phyloP scores from a whole-genome alignment of 2,113 vertebrate species.

The Hippocampus zosterae region DNA sequence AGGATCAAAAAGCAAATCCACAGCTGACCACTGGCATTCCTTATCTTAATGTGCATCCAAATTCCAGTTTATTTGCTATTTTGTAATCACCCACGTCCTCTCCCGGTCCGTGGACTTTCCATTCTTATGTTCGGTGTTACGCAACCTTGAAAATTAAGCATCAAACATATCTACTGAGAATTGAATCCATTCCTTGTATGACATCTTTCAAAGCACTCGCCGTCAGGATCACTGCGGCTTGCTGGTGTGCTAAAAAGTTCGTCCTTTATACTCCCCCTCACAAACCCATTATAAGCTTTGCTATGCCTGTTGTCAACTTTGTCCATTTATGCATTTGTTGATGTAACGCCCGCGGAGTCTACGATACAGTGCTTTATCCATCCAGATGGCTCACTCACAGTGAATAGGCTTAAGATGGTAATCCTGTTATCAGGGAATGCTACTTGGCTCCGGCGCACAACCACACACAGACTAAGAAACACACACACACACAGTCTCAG shows the following conservation, averaged over 20 bases:
- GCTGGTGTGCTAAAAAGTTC: slow-evolving; percentile 21
- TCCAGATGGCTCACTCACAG: slow-evolving; percentile 66
- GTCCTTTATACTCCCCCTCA: slow-evolving; percentile 33
- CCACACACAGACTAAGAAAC: slow-evolving; percentile 26
- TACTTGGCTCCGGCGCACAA: slow-evolving; percentile 51
- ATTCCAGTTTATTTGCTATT: background rate
- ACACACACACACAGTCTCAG: slow-evolving; percentile 36
- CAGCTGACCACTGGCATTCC: background rate
- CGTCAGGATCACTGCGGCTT: slow-evolving; percentile 22
- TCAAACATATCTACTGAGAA: background rate
- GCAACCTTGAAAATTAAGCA: background rate
- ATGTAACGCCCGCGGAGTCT: slow-evolving; percentile 49
- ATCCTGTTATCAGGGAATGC: slow-evolving; percentile 69
- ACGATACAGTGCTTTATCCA: slow-evolving; percentile 60
- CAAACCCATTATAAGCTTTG: slow-evolving; percentile 30
- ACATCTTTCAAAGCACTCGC: slow-evolving; percentile 18
- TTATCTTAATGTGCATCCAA: background rate
- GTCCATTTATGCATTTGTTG: slow-evolving; percentile 54
- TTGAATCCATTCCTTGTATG: slow-evolving; percentile 19
- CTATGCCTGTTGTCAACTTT: slow-evolving; percentile 43
- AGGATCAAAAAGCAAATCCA: background rate
- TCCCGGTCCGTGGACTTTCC: background rate
- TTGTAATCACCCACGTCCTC: background rate
- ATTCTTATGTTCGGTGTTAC: background rate
- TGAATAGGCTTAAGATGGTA: slow-evolving; percentile 68